Evolutionary conservation across 2,797 vertebrate species (phyloP), one percentile per base, ranked within the genome.

Genomic region (Platalea minor): DNA sequence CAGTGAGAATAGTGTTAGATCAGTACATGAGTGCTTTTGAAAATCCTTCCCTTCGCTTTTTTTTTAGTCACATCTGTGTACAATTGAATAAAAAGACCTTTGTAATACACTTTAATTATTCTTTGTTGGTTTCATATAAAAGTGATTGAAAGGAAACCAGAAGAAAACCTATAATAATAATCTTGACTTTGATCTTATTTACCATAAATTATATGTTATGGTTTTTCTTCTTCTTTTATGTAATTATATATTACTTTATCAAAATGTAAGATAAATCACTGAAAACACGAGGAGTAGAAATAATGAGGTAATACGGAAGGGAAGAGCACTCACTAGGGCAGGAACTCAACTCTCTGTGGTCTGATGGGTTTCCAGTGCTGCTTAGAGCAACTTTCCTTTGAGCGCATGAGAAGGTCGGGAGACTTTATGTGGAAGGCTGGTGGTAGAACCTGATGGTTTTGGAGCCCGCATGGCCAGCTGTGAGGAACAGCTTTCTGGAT

Each of bases 171-270:
- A 19, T 72, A 92, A 92, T 96, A 93, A 93, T 92, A 88, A 95
- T 93, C 39, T 43, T 35, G 18, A 43, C 92, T 97, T 96, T 95
- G 85, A 92, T 96, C 94, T 94, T 97, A 88, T 94, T 96, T 96
- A 79, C 85, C 65, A 25, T 93, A 73, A 92, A 81, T 94, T 91
- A 81, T 28, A 89, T 51, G 65, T 88, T 85, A 51, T 64, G 43
- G 43, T 73, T 92, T 95, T 96, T 88, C 81, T 61, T 96, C 65
- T 91, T 45, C 56, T 48, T 93, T 91, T 91, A 73, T 88, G 57
- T 90, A 72, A 95, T 93, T 94, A 92, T 75, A 20, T 78, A 46
- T 81, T 84, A 48, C 76, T 94, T 95, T 94, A 93, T 93, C 92
- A 88, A 65, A 86, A 39, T 10, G 9, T 56, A 72, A 85, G 89